Base-by-base conservation (phyloP, 1,140 invertebrate species). In the Sycobia sp. region DNA sequence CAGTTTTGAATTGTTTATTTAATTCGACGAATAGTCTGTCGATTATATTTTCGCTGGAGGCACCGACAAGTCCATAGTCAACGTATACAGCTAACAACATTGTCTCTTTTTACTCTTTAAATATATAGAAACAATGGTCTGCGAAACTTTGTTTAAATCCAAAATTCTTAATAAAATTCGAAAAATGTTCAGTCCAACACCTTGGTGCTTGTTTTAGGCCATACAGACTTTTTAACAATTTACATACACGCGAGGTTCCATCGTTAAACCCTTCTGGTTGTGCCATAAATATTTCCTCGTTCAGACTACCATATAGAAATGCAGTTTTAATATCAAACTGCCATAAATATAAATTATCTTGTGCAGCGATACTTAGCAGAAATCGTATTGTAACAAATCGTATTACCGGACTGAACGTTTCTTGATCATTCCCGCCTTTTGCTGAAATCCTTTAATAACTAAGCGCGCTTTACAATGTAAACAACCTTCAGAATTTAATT, bases 251-350 rank as follows among this genome's bases (percentile, higher is more conserved):
- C n/a, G 14, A 32, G 1, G 57, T 50, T 14, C 29, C 13, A 36
- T 67, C 58, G 18, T 46, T 36, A 49, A 64, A 70, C 34, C 70
- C 73, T 46, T 76, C 54, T 10, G 78, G 75, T 59, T 76, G 70
- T 39, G 73, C 39, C 71, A 80, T 76, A 50, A 67, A 76, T 1
- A 77, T 64, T 16, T 69, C 60, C 54, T 79, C 73, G 0, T 78
- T 58, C 39, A 80, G 51, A 5, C 66, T 34, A 16, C 73, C 9
- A 54, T 78, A 70, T 9, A 79, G 62, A 64, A 77, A 79, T 9
- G 76, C 77, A 5, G 68, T 73, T 65, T 69, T 69, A 14, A 79
- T 65, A 60, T 78, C 77, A 14, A 75, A 68, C 16, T 76, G 68
- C 2, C n/a, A 4, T 1, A 66, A 69, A 53, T 76, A 69, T 75